phyloP scores from a whole-genome alignment of 2,797 vertebrate species.

The Cryptoprocta ferox region DNA sequence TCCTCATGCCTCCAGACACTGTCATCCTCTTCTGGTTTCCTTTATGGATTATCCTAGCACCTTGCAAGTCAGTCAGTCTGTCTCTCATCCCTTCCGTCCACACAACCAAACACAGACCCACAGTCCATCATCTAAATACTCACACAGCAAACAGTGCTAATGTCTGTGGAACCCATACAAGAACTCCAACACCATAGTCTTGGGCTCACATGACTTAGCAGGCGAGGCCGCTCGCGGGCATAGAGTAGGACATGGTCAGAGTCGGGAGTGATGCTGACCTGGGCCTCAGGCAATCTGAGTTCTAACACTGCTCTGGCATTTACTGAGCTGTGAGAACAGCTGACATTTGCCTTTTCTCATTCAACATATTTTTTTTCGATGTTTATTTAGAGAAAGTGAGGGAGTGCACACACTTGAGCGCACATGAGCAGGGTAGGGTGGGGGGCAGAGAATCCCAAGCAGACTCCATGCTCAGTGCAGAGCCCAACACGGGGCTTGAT shows the following conservation, averaged over 20 bases:
- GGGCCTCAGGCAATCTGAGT: not conserved
- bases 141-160: not conserved
- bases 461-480: too few relatives aligned
- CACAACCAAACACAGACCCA: not conserved
- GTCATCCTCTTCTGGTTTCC: not conserved
- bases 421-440: too few relatives aligned
- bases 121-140: not conserved
- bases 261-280: not conserved
- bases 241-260: fast-evolving
- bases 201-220: not conserved
- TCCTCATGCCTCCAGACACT: fast-evolving
- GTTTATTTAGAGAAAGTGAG: too few relatives aligned
- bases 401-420: too few relatives aligned
- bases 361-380: not conserved
- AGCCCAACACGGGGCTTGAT: too few relatives aligned
- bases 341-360: not conserved
- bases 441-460: too few relatives aligned
- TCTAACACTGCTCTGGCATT: not conserved
- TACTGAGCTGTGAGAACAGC: not conserved
- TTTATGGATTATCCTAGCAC: not conserved
- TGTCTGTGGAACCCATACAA: not conserved
- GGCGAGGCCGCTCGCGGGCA: not conserved
- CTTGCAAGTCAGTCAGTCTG: not conserved
- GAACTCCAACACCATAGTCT: not conserved
- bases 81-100: not conserved